Conservation (phyloP, 2,888 invertebrate genomes). For the Lingula anatina region DNA sequence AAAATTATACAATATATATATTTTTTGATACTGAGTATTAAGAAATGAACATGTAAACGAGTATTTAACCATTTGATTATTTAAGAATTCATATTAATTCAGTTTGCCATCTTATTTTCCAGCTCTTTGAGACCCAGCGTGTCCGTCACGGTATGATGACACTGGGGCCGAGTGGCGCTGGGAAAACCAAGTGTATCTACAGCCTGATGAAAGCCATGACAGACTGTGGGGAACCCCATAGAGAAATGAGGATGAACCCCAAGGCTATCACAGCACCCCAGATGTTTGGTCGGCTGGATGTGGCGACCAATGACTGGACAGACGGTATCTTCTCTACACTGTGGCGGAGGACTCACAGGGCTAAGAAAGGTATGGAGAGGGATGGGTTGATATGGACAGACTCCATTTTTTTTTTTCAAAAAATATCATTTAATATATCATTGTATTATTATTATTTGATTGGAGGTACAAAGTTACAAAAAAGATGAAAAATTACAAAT, state of each 20-base stretch:
- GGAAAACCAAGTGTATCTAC: constrained; percentile 88
- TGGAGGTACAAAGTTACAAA: too few relatives aligned
- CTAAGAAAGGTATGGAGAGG: constrained; percentile 61
- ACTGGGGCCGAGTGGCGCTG: constrained; percentile 87
- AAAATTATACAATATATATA: too few relatives aligned
- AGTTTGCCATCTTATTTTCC: constrained; percentile 1
- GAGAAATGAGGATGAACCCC: constrained; percentile 97
- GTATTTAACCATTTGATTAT: too few relatives aligned
- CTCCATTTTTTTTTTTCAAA: too few relatives aligned
- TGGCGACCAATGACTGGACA: constrained; percentile 98
- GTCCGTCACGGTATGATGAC: constrained; percentile 67
- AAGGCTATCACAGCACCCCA: constrained; percentile 95
- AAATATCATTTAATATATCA: too few relatives aligned
- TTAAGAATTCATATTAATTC: not conserved
- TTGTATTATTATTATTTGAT: too few relatives aligned
- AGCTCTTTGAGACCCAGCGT: constrained; percentile 53
- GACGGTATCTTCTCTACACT: constrained; percentile 96
- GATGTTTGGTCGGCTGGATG: constrained; percentile 95
- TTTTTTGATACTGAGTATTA: too few relatives aligned
- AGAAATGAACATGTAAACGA: too few relatives aligned
- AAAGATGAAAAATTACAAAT: too few relatives aligned
- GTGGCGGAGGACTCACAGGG: constrained; percentile 88
- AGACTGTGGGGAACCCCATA: constrained; percentile 76
- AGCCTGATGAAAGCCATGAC: constrained; percentile 87
- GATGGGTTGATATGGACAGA: too few relatives aligned